These are phyloP conservation scores for Caenorhabditis japonica DNA, from an alignment of 2,888 invertebrate genomes.

Conservation along the genomic window DNA sequence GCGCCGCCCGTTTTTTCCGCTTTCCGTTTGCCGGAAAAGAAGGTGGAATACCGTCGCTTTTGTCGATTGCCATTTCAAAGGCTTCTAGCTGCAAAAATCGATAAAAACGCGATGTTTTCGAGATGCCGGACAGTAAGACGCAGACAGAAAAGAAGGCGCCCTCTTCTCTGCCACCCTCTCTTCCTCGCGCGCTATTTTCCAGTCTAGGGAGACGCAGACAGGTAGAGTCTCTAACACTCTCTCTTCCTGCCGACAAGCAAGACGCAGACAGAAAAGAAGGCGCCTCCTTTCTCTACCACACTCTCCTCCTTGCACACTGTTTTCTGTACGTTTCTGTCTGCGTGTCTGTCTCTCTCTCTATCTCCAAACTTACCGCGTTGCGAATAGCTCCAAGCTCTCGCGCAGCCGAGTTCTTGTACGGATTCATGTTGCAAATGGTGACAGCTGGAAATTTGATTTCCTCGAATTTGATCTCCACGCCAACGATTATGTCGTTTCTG, in stretches of 20 bases:
- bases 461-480: conserved; percentile 76
- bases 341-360: too few species aligned
- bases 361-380: conserved; percentile 70
- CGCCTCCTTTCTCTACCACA: too few species aligned
- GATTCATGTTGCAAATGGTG: conserved; percentile 76
- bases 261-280: too few species aligned
- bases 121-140: background rate
- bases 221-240: too few species aligned
- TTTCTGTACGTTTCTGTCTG: too few species aligned
- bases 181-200: too few species aligned
- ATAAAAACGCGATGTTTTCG: too few species aligned
- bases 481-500: conserved; percentile 76
- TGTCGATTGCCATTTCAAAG: conserved; percentile 67
- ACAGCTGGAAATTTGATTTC: conserved; percentile 75
- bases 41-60: conserved; percentile 30
- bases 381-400: conserved; percentile 64
- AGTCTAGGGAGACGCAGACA: too few species aligned
- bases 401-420: conserved; percentile 75
- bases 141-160: too few species aligned
- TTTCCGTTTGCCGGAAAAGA: too few species aligned
- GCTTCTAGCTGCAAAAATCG: conserved; percentile 70
- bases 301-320: too few species aligned
- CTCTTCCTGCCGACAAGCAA: too few species aligned
- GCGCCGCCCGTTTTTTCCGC: conserved; percentile 32
- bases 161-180: background rate